Conservation (phyloP, 2,113 vertebrate species). For the Morone chrysops region DNA sequence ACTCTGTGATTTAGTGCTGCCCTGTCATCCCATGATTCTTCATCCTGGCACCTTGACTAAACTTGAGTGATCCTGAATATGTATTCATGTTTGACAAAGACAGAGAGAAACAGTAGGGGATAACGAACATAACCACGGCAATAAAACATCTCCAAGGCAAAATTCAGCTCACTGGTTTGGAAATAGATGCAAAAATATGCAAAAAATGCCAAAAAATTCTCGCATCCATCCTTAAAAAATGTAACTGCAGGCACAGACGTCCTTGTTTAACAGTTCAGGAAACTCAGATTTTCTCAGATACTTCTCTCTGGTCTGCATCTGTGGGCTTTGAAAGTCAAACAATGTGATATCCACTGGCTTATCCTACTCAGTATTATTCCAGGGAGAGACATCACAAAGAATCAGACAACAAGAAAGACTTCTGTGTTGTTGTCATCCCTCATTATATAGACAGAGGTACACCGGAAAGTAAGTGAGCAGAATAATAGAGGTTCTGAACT, state of each 20-base stretch:
- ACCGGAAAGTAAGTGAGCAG: not conserved
- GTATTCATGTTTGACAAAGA: conserved; percentile 46
- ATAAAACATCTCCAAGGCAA: conserved; percentile 36
- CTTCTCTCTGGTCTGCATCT: conserved; percentile 20
- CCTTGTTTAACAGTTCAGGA: conserved; percentile 37
- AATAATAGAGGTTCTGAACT: not conserved
- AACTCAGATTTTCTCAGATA: conserved; percentile 21
- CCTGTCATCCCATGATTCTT: conserved; percentile 35
- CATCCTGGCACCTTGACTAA: conserved; percentile 46
- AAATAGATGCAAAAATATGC: conserved; percentile 47
- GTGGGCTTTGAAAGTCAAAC: conserved; percentile 43
- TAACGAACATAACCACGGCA: conserved; percentile 10
- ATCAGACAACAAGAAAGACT: not conserved
- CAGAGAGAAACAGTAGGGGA: conserved; percentile 3
- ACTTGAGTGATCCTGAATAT: conserved; percentile 34
- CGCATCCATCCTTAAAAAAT: conserved; percentile 43
- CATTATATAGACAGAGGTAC: not conserved
- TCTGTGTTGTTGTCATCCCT: not conserved
- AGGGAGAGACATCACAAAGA: conserved; percentile 20
- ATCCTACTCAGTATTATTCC: conserved; percentile 5
- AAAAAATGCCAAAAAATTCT: not conserved
- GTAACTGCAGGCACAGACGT: conserved; percentile 20
- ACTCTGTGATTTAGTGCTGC: conserved; percentile 32
- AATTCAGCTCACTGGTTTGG: conserved; percentile 27
- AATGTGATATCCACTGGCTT: conserved; percentile 19